Evolutionary conservation across 2,113 vertebrate genomes (phyloP).

Genomic region (Corythoichthys intestinalis): DNA sequence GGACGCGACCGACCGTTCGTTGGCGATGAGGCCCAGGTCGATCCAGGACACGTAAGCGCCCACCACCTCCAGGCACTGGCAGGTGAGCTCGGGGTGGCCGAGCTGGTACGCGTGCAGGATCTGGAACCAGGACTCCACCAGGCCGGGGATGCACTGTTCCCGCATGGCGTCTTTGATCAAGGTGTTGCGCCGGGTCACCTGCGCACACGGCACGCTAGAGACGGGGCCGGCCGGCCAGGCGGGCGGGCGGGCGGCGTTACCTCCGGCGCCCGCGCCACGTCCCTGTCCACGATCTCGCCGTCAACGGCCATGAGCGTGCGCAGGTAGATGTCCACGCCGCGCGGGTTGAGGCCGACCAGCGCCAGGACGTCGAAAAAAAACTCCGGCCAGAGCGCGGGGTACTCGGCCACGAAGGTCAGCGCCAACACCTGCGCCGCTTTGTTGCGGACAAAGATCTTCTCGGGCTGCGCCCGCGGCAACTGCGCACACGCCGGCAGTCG

Average conservation of each 20-base stretch:
- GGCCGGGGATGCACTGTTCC: slow-evolving; percentile 91
- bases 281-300: slow-evolving; percentile 91
- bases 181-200: slow-evolving; percentile 94
- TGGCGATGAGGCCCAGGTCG: slow-evolving; percentile 96
- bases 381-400: slow-evolving; percentile 94
- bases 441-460: slow-evolving; percentile 97
- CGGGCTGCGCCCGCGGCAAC: slow-evolving; percentile 85
- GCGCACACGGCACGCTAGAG: background rate
- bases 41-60: slow-evolving; percentile 98
- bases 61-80: slow-evolving; percentile 98
- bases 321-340: slow-evolving; percentile 92
- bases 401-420: slow-evolving; percentile 92
- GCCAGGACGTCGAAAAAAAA: slow-evolving; percentile 95
- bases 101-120: slow-evolving; percentile 93
- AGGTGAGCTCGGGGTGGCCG: slow-evolving; percentile 91
- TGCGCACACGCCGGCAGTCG: slow-evolving; percentile 36
- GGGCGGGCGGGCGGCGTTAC: slow-evolving; percentile 42
- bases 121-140: slow-evolving; percentile 99
- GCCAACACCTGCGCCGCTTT: slow-evolving; percentile 97
- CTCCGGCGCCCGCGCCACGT: slow-evolving; percentile 88
- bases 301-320: slow-evolving; percentile 96
- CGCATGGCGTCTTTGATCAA: slow-evolving; percentile 95
- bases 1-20: slow-evolving; percentile 81
- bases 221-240: background rate
- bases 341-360: slow-evolving; percentile 87